Percentiles rank a stretch among this genome's conserved stretches.
Evolutionary conservation across 2,888 invertebrate species (phyloP).

Genomic region (Protodeltote pygarga): DNA sequence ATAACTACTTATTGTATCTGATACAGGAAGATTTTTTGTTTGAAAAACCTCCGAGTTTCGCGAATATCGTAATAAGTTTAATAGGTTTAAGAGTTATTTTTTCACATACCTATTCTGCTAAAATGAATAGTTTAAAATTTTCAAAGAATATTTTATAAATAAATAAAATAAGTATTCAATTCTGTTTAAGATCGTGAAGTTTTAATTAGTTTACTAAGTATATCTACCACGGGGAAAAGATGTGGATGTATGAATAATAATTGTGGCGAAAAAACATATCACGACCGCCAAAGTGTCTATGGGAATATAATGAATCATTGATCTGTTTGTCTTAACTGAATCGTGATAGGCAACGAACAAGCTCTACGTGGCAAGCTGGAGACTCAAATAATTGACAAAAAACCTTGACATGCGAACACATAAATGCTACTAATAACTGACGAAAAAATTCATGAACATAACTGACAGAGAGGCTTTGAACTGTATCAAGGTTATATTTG

Average conservation of each 20-base stretch:
- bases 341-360: conserved; percentile 42
- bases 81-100: conserved; percentile 18
- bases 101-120: conserved; percentile 1
- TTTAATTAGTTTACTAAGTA: no score
- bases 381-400: conserved; percentile 59
- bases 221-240: conserved; percentile 1
- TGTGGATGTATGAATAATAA: conserved; percentile 31
- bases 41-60: conserved; percentile 63
- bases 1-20: conserved; percentile 42
- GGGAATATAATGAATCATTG: conserved; percentile 56
- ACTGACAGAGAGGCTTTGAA: conserved; percentile 69
- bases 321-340: conserved; percentile 39
- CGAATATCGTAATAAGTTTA: conserved; percentile 43
- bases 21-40: conserved; percentile 76
- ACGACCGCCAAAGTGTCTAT: conserved; percentile 48
- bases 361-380: conserved; percentile 40
- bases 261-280: conserved; percentile 29
- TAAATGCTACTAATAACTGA: conserved; percentile 59
- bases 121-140: not conserved
- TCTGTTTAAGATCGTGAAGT: no score
- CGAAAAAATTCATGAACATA: conserved; percentile 60
- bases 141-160: not conserved
- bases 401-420: conserved; percentile 64
- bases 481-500: conserved; percentile 69
- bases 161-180: no score